A percentile compares a stretch with the other conserved stretches of the same genome.
Evolutionary conservation across 2,888 invertebrate genomes (phyloP).

Genomic region (Phania funesta): DNA sequence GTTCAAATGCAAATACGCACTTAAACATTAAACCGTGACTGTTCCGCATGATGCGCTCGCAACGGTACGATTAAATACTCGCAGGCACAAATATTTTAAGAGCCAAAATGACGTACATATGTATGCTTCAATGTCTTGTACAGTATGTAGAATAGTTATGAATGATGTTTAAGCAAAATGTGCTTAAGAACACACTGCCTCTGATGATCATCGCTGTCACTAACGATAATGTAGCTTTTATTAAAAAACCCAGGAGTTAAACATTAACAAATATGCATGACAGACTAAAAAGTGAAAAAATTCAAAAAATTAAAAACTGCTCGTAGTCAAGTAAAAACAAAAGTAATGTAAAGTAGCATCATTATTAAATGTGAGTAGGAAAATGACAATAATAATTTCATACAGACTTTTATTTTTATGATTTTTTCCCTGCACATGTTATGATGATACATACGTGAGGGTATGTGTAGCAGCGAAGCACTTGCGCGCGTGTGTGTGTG

Average conservation of each 20-base stretch:
- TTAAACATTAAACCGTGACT: no score
- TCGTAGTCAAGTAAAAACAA: conserved; percentile 15
- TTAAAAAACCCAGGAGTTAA: conserved; percentile 15
- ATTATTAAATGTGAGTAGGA: conserved; percentile 19
- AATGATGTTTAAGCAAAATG: conserved; percentile 41
- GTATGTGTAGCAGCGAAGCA: background rate
- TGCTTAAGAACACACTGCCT: background rate
- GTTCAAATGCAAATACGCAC: no score
- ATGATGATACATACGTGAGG: background rate
- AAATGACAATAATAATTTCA: conserved; percentile 3
- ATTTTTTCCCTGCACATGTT: background rate
- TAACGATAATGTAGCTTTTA: conserved; percentile 24
- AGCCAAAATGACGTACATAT: background rate
- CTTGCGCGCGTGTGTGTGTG: background rate
- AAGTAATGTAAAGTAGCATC: conserved; percentile 17
- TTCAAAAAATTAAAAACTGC: background rate
- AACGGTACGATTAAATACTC: no score
- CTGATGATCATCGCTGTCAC: conserved; percentile 20
- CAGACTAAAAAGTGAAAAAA: background rate
- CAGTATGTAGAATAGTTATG: conserved; percentile 34
- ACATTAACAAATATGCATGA: conserved; percentile 16
- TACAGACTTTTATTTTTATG: background rate
- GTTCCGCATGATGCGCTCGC: no score
- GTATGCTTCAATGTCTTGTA: background rate
- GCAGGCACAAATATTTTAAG: no score